These are phyloP conservation scores for Cacatua alba DNA, from an alignment of 2,113 vertebrate species.

Conservation along the genomic window DNA sequence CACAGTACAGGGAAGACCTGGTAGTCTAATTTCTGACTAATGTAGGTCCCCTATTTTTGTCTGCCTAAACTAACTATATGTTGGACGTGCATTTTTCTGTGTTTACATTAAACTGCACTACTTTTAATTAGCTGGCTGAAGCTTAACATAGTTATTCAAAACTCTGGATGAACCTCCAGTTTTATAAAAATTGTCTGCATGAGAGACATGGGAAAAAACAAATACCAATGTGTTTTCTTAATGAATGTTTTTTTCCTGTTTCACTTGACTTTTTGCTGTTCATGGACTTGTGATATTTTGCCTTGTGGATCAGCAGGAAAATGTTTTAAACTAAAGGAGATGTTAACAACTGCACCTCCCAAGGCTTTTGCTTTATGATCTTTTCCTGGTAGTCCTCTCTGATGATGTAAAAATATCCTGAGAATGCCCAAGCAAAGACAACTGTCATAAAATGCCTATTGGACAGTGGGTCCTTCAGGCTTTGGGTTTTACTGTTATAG, in stretches of 20 bases:
- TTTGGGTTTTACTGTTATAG: background rate
- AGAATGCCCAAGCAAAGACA: background rate
- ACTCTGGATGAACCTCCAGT: background rate
- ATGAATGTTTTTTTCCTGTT: background rate
- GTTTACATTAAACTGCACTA: background rate
- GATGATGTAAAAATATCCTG: background rate
- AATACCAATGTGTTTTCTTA: background rate
- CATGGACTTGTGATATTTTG: background rate
- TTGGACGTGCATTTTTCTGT: background rate
- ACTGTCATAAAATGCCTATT: background rate
- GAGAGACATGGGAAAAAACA: background rate
- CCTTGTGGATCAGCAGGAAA: background rate
- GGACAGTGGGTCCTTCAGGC: background rate
- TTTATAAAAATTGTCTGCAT: background rate
- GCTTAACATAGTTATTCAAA: background rate
- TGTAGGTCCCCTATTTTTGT: background rate
- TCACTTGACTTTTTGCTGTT: background rate
- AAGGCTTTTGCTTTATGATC: background rate
- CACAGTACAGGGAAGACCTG: background rate
- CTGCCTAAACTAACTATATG: background rate
- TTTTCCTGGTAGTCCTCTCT: rapidly evolving
- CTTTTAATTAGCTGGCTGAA: background rate
- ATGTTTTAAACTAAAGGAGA: background rate
- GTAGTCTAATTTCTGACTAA: background rate
- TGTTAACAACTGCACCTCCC: background rate